phyloP scores from a whole-genome alignment of 2,113 vertebrate species.

The Thalassoma bifasciatum region DNA sequence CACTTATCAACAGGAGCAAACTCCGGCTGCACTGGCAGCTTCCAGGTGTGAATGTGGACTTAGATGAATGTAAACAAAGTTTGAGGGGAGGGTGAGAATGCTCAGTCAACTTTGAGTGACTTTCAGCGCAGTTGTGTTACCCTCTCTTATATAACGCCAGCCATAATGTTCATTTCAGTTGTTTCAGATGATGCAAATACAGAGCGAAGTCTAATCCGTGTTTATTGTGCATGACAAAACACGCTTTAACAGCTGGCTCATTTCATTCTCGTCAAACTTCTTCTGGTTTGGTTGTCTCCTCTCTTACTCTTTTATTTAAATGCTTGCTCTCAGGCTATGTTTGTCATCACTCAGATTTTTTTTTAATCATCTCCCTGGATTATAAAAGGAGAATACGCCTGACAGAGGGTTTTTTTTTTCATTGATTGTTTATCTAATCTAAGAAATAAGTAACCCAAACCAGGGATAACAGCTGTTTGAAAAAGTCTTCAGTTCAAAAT shows the following conservation, averaged over 20 bases:
- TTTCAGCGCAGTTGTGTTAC: constrained; percentile 35
- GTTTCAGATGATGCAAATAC: constrained; percentile 53
- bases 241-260: constrained; percentile 60
- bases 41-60: constrained; percentile 52
- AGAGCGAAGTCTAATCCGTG: constrained; percentile 53
- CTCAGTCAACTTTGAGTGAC: constrained; percentile 49
- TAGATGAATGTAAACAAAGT: constrained; percentile 42
- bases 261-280: constrained; percentile 55
- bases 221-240: constrained; percentile 65
- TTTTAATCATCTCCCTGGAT: background rate
- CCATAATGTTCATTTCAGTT: constrained; percentile 60
- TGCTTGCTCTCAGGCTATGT: background rate
- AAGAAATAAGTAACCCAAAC: background rate
- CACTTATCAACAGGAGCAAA: constrained; percentile 9
- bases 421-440: background rate
- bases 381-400: background rate
- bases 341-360: constrained; percentile 7
- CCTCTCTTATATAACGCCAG: constrained; percentile 41
- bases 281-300: constrained; percentile 10
- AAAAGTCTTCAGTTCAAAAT: constrained; percentile 4
- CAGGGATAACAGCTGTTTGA: constrained; percentile 19
- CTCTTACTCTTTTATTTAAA: background rate
- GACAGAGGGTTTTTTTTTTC: background rate
- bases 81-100: constrained; percentile 15
- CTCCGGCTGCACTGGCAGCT: constrained; percentile 9